Evolutionary conservation across 2,888 invertebrate genomes (phyloP).

Genomic region (Eueremaeus valkanovi): DNA sequence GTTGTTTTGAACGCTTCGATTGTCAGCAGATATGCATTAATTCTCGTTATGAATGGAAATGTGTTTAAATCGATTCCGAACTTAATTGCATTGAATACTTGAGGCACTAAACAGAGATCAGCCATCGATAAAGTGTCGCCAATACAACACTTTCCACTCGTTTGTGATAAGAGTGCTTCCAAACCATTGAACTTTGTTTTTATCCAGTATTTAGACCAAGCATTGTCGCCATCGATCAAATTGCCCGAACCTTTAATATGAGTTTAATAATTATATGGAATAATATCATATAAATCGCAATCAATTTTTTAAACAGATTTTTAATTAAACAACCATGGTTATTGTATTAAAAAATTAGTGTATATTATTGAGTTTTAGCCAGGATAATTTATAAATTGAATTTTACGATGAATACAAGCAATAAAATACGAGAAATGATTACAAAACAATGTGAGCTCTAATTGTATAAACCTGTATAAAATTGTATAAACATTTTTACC

Average conservation of each 20-base stretch:
- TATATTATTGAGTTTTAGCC: conserved; percentile 49
- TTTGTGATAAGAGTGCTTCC: conserved; percentile 75
- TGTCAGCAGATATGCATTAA: conserved; percentile 77
- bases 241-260: conserved; percentile 59
- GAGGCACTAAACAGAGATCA: conserved; percentile 91
- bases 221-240: conserved; percentile 53
- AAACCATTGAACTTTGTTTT: conserved; percentile 77
- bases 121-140: conserved; percentile 91
- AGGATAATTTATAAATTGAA: too few species aligned
- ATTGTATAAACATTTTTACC: too few species aligned
- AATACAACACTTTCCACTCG: conserved; percentile 85
- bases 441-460: too few species aligned
- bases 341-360: too few species aligned
- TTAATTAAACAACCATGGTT: too few species aligned
- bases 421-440: too few species aligned
- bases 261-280: too few species aligned
- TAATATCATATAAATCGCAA: too few species aligned
- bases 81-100: conserved; percentile 54
- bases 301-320: too few species aligned
- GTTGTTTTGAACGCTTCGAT: conserved; percentile 87
- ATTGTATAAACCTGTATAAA: too few species aligned
- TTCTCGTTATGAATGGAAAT: conserved; percentile 65
- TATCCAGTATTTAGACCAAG: conserved; percentile 90
- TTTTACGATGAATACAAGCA: too few species aligned
- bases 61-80: conserved; percentile 46